These are phyloP conservation scores for Hippopotamyrus pictus DNA, from an alignment of 2,797 vertebrate genomes.

Conservation along the genomic window DNA sequence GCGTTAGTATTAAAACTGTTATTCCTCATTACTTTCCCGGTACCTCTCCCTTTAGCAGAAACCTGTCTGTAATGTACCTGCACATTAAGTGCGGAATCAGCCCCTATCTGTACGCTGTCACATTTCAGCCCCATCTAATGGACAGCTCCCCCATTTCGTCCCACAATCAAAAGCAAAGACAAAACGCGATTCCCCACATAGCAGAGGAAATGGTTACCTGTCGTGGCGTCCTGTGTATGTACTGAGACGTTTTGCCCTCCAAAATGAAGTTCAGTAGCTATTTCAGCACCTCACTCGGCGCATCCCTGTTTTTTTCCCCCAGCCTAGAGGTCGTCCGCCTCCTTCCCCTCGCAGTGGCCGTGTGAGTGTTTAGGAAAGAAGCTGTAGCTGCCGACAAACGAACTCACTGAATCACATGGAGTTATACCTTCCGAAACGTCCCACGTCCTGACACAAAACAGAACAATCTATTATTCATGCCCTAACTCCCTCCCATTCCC, in stretches of 20 bases:
- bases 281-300: constrained; percentile 54
- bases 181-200: constrained; percentile 7
- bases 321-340: constrained; percentile 65
- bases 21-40: background rate
- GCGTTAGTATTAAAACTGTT: background rate
- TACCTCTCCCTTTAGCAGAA: background rate
- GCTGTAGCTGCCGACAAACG: constrained; percentile 48
- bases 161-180: constrained; percentile 33
- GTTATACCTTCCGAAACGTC: constrained; percentile 53
- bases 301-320: constrained; percentile 47
- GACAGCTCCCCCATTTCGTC: constrained; percentile 50
- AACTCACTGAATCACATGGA: constrained; percentile 52
- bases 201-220: constrained; percentile 51
- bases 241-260: constrained; percentile 35
- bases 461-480: constrained; percentile 53
- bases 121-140: constrained; percentile 52
- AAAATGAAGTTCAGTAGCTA: constrained; percentile 49
- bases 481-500: constrained; percentile 24
- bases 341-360: constrained; percentile 47
- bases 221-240: constrained; percentile 40
- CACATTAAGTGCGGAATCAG: constrained; percentile 20
- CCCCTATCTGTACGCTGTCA: constrained; percentile 48
- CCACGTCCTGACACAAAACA: constrained; percentile 54
- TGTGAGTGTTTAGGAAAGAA: constrained; percentile 35
- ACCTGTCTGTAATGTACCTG: background rate